Conservation (phyloP, 2,888 invertebrate species). For the Ommatoiulus sabulosus region DNA sequence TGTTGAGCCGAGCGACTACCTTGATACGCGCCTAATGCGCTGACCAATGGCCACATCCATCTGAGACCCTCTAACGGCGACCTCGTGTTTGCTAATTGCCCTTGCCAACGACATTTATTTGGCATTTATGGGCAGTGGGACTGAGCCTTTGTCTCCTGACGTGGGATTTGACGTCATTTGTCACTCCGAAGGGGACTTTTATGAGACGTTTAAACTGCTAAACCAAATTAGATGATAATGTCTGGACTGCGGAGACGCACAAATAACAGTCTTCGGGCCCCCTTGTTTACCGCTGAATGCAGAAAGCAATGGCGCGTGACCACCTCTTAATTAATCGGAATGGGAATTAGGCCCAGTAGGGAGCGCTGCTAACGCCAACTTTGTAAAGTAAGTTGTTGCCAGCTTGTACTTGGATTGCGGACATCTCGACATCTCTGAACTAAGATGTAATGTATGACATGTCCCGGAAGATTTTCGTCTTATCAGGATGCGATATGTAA, state of each 20-base stretch:
- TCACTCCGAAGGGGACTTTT: constrained; percentile 57
- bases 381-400: neutral
- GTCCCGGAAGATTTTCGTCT: too few species aligned
- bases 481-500: too few species aligned
- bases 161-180: constrained; percentile 54
- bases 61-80: constrained; percentile 42
- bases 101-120: constrained; percentile 57
- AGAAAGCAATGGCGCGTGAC: constrained; percentile 32
- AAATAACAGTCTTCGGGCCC: constrained; percentile 54
- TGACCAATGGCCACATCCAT: constrained; percentile 47
- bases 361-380: neutral
- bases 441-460: too few species aligned
- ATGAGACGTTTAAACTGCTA: constrained; percentile 58
- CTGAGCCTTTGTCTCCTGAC: constrained; percentile 48
- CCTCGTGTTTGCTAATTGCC: constrained; percentile 57
- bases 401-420: neutral
- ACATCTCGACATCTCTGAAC: too few species aligned
- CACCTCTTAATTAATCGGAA: constrained; percentile 56
- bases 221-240: constrained; percentile 59
- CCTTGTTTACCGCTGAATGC: constrained; percentile 41
- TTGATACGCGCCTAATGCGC: neutral
- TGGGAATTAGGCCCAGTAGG: constrained; percentile 47
- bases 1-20: constrained; percentile 9
- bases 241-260: constrained; percentile 56
- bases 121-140: constrained; percentile 57